phyloP scores from a whole-genome alignment of 2,113 vertebrate species.

The Ictidomys tridecemlineatus region DNA sequence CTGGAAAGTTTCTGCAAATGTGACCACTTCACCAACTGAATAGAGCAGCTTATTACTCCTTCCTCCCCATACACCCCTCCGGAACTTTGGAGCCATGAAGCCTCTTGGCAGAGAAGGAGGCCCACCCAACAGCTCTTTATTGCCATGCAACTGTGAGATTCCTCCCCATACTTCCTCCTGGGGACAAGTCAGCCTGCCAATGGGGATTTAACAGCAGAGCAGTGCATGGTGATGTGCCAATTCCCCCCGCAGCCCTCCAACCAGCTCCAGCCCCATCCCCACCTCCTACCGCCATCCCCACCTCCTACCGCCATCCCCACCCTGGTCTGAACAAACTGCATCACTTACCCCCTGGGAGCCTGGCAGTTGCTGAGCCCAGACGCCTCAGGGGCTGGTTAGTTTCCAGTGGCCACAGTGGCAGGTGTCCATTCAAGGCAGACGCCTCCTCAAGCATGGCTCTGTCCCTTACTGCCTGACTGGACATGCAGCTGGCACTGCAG shows the following conservation, averaged over 20 bases:
- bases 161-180: conserved; percentile 60
- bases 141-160: conserved; percentile 63
- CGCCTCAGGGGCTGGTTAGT: conserved; percentile 64
- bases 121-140: conserved; percentile 65
- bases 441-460: background rate
- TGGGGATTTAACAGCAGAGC: conserved; percentile 67
- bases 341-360: conserved; percentile 77
- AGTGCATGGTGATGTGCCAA: conserved; percentile 43
- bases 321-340: conserved; percentile 79
- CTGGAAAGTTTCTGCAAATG: conserved; percentile 64
- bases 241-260: background rate
- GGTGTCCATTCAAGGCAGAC: conserved; percentile 56
- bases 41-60: background rate
- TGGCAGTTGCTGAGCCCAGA: conserved; percentile 68
- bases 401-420: conserved; percentile 76
- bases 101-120: conserved; percentile 44
- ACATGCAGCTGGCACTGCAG: conserved; percentile 12
- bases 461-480: conserved; percentile 20
- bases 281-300: conserved; percentile 9
- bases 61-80: background rate
- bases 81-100: conserved; percentile 54
- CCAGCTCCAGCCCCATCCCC: conserved; percentile 21
- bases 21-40: background rate
- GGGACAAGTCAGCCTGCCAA: conserved; percentile 51
- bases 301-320: conserved; percentile 14